phyloP scores from a whole-genome alignment of 2,797 vertebrate species.

The Intellagama lesueurii region DNA sequence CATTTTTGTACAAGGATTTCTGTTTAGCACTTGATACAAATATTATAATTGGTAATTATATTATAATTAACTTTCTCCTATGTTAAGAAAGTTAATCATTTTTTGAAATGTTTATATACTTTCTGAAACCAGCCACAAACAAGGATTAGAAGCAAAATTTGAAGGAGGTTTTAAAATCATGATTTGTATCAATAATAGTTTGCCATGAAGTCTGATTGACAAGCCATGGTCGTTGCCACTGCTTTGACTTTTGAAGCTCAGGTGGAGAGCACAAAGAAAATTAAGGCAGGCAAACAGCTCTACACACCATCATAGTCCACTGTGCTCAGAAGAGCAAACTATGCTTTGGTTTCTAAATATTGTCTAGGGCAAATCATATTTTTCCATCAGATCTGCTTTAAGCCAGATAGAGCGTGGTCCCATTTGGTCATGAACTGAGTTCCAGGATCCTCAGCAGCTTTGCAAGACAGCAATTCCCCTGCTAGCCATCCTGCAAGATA shows the following conservation, averaged over 20 bases:
- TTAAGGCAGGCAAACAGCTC: background rate
- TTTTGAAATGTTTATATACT: too few relatives aligned
- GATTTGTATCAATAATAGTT: background rate
- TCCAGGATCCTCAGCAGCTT: too few relatives aligned
- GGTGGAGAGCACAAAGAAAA: background rate
- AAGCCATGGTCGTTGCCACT: background rate
- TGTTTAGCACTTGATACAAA: too few relatives aligned
- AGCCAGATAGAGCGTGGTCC: background rate
- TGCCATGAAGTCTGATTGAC: too few relatives aligned
- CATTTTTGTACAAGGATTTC: too few relatives aligned
- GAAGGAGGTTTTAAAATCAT: background rate
- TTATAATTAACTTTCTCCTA: too few relatives aligned
- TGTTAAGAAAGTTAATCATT: too few relatives aligned
- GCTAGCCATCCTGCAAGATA: background rate
- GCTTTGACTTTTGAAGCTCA: background rate
- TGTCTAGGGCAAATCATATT: background rate
- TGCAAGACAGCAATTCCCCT: background rate
- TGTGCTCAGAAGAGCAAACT: background rate
- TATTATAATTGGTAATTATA: too few relatives aligned
- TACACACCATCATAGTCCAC: too few relatives aligned
- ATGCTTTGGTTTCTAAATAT: background rate
- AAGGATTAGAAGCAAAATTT: too few relatives aligned
- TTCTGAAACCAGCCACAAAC: background rate
- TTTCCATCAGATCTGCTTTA: background rate
- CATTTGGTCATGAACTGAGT: background rate